Conservation (phyloP, 2,888 invertebrate species). For the Ceraclea dissimilis region DNA sequence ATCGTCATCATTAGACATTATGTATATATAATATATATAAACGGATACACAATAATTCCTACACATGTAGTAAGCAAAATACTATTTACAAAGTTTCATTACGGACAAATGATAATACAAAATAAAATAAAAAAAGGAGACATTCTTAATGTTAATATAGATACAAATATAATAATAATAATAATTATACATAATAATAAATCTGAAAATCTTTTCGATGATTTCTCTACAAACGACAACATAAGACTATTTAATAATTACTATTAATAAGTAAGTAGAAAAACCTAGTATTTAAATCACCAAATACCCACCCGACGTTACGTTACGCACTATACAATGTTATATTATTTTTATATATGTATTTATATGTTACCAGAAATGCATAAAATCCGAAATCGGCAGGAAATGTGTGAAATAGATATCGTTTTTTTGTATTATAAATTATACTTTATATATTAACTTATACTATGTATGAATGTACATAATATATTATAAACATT, state of each 20-base stretch:
- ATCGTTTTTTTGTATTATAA: no score
- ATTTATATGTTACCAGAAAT: slow-evolving; percentile 5
- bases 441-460: no score
- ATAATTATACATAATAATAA: slow-evolving; percentile 16
- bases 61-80: slow-evolving; percentile 27
- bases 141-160: slow-evolving; percentile 3
- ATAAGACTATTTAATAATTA: slow-evolving; percentile 20
- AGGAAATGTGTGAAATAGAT: no score
- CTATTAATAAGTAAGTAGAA: slow-evolving; percentile 26
- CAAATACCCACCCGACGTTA: slow-evolving; percentile 24
- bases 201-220: slow-evolving; percentile 25
- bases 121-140: not conserved
- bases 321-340: slow-evolving; percentile 4
- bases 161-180: slow-evolving; percentile 18
- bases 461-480: no score
- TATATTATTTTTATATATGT: slow-evolving; percentile 1
- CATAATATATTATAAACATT: no score
- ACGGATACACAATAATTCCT: slow-evolving; percentile 25
- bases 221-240: slow-evolving; percentile 23
- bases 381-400: no score
- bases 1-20: not conserved
- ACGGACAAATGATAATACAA: not conserved
- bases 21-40: slow-evolving; percentile 13
- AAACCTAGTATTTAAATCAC: slow-evolving; percentile 25
- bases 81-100: slow-evolving; percentile 25